Evolutionary conservation across 2,113 vertebrate genomes (phyloP), one percentile per base, ranked within the genome.

Genomic region (Leptodactylus fuscus): DNA sequence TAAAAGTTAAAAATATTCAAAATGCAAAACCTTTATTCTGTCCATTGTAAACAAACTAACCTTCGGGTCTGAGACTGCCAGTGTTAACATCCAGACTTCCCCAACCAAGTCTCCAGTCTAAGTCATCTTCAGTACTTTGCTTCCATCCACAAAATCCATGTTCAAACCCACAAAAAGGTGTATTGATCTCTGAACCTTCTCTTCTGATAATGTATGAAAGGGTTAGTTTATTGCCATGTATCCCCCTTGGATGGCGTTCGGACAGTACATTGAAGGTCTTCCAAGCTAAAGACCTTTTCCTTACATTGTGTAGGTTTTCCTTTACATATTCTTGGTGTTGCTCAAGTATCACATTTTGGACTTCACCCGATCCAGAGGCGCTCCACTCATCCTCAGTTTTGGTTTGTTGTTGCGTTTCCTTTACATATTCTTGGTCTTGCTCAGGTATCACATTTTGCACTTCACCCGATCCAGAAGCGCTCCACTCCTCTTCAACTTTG

Each of bases 81-180:
- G 10, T 20, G 10, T 16, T 36, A 38, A 8, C 12, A 70, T 44
- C 15, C 18, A 20, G 1, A 44, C 20, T 41, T 7, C 46, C 70
- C 73, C 38, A 24, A n/a, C 7, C 15, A 5, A 84, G 73, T 22
- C 9, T 62, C 88, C 88, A 85, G 65, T 79, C 71, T 5, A 81
- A 51, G 6, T 82, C 60, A 71, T 81, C 84, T 1, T 70, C 32
- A n/a, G 1, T n/a, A n/a, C 71, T 87, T 44, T 85, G 71, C 71
- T 71, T 51, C 87, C 88, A 89, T 49, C 71, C 85, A 70, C 87
- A 87, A 38, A 87, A 49, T 22, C 79, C 60, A 29, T 62, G 16
- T 65, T 87, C 82, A 87, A 87, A 89, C 15, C 34, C 38, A 48
- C 87, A 87, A 34, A 76, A 11, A n/a, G 51, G 22, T 13, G 58